phyloP scores from a whole-genome alignment of 2,888 invertebrate genomes.

The Ptychoptera contaminata region DNA sequence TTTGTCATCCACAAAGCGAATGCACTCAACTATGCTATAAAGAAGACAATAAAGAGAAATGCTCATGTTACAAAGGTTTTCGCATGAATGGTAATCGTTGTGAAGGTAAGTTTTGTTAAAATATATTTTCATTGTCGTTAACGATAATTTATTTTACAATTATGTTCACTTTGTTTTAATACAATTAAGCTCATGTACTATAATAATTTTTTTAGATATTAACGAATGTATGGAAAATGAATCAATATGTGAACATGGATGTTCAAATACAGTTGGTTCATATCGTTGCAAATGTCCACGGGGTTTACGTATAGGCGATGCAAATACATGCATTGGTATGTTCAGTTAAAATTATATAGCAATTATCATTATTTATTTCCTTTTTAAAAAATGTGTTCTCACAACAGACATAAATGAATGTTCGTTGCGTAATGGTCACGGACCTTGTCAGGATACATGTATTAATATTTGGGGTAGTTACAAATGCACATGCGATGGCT shows the following conservation, averaged over 20 bases:
- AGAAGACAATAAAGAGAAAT: constrained; percentile 22
- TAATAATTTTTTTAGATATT: constrained; percentile 23
- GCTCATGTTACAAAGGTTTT: constrained; percentile 34
- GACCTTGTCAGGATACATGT: constrained; percentile 43
- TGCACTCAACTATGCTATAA: constrained; percentile 13
- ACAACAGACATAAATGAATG: constrained; percentile 39
- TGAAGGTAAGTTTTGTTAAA: constrained; percentile 10
- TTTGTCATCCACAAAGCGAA: constrained; percentile 8
- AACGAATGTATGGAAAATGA: constrained; percentile 32
- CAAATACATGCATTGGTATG: constrained; percentile 16
- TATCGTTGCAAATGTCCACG: constrained; percentile 32
- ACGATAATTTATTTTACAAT: neutral
- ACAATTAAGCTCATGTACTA: too few relatives aligned
- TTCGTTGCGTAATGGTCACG: constrained; percentile 37
- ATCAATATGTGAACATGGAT: constrained; percentile 32
- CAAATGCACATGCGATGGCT: constrained; percentile 35
- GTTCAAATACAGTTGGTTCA: constrained; percentile 34
- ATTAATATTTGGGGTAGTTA: constrained; percentile 38
- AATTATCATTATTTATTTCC: neutral
- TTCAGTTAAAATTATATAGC: neutral
- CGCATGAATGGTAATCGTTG: constrained; percentile 18
- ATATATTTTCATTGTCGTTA: neutral
- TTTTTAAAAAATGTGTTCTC: neutral
- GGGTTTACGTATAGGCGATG: constrained; percentile 27
- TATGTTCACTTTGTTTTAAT: neutral